Evolutionary conservation across 2,797 vertebrate genomes (phyloP).

Genomic region (Peromyscus eremicus): DNA sequence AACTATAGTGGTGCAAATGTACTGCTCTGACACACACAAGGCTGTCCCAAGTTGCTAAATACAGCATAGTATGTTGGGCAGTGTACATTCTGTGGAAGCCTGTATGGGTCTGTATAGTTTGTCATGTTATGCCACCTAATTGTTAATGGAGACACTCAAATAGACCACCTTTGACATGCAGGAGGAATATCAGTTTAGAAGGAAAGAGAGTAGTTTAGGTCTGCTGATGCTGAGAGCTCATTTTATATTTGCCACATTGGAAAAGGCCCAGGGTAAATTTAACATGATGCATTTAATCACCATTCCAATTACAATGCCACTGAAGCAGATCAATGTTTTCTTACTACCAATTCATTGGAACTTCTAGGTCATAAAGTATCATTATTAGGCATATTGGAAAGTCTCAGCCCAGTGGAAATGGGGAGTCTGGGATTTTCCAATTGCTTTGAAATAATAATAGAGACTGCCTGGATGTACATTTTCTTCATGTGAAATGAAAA

Average conservation of each 20-base stretch:
- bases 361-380: constrained; percentile 82
- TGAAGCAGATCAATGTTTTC: constrained; percentile 83
- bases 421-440: constrained; percentile 80
- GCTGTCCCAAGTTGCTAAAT: constrained; percentile 76
- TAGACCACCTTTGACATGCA: constrained; percentile 11
- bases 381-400: constrained; percentile 80
- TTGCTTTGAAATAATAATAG: constrained; percentile 74
- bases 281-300: constrained; percentile 84
- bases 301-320: constrained; percentile 79
- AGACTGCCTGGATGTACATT: constrained; percentile 71
- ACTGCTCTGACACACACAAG: constrained; percentile 77
- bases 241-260: constrained; percentile 82
- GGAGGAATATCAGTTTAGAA: constrained; percentile 71
- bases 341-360: constrained; percentile 80
- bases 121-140: constrained; percentile 50
- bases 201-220: constrained; percentile 68
- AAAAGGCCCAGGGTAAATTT: constrained; percentile 82
- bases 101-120: constrained; percentile 57
- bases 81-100: constrained; percentile 51
- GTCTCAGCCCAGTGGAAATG: constrained; percentile 78
- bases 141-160: constrained; percentile 73
- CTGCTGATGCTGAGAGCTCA: constrained; percentile 62
- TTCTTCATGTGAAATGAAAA: constrained; percentile 68
- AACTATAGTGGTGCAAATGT: constrained; percentile 80
- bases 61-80: constrained; percentile 48